Base-by-base conservation (phyloP, 1,140 invertebrate species). In the Zelostemma sp. region DNA sequence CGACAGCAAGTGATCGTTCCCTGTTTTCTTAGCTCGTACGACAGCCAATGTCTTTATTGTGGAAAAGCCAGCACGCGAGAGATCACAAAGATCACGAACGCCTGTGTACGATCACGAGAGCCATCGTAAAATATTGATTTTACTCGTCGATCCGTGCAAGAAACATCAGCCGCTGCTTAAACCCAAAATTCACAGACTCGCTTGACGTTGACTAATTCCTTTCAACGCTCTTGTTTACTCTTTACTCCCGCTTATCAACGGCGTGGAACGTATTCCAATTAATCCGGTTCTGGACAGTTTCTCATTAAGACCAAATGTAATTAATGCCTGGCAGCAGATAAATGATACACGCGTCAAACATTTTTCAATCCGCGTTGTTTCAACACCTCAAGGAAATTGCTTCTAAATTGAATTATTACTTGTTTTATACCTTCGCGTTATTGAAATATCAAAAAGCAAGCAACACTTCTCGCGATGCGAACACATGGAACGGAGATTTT, bases 41-140 rank as follows among this genome's bases (percentile, higher is more conserved):
- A 72, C 60, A 72, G 51, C 41, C 60, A 18, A 72, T 66, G 68
- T 72, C 68, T 72, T 72, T 66, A 72, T 72, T 63, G 62, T 63
- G 46, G 63, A 71, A 71, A 66, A 66, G 62, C 62, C 59, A 54
- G 31, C 68, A 72, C 63, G 68, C 68, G 68, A 72, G 59, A 63
- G 63, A 72, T 66, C 68, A 66, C 59, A 67, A 63, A 55, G 59
- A 72, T 72, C 68, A 72, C 68, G 68, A 72, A 72, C 60, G 63
- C 59, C 55, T 66, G 48, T 59, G 31, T 49, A 33, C 56, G 63
- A 72, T 66, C 68, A 72, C 68, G 63, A 71, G 63, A 72, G 31
- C 51, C 45, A 66, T 72, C 59, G 45, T 60, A 38, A 55, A 59
- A 43, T 35, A 69, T 51, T 25, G 50, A 21, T 19, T 40, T 31